Evolutionary conservation across 2,888 invertebrate species (phyloP).

Genomic region (Pristionchus maxplancki): DNA sequence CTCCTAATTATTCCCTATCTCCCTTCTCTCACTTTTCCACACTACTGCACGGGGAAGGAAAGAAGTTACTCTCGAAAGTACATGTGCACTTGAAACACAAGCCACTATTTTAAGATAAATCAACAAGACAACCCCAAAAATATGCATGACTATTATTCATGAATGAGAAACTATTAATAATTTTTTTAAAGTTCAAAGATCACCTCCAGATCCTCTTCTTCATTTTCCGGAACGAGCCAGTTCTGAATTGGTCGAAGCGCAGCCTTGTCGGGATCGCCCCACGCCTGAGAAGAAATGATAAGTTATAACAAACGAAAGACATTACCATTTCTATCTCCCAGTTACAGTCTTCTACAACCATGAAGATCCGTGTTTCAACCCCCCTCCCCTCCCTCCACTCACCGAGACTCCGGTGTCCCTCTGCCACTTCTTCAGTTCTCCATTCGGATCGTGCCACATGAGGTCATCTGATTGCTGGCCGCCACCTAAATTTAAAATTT

Average conservation of each 20-base stretch:
- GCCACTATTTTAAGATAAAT: background rate
- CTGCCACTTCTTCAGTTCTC: constrained; percentile 70
- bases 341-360: background rate
- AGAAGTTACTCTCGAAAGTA: background rate
- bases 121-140: no score
- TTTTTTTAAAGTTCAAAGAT: background rate
- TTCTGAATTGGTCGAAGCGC: constrained; percentile 60
- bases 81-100: background rate
- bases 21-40: no score
- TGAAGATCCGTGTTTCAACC: background rate
- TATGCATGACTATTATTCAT: no score
- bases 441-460: constrained; percentile 68
- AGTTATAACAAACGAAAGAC: no score
- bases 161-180: no score
- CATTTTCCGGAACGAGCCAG: constrained; percentile 67
- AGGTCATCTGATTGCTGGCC: constrained; percentile 58
- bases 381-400: constrained; percentile 54
- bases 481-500: background rate
- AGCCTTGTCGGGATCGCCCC: constrained; percentile 70
- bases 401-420: constrained; percentile 67
- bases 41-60: no score
- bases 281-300: constrained; percentile 42
- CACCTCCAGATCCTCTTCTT: constrained; percentile 62
- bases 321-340: no score
- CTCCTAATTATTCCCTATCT: no score